Evolutionary conservation across 2,888 invertebrate species (phyloP).

Genomic region (Leucozona laternaria): DNA sequence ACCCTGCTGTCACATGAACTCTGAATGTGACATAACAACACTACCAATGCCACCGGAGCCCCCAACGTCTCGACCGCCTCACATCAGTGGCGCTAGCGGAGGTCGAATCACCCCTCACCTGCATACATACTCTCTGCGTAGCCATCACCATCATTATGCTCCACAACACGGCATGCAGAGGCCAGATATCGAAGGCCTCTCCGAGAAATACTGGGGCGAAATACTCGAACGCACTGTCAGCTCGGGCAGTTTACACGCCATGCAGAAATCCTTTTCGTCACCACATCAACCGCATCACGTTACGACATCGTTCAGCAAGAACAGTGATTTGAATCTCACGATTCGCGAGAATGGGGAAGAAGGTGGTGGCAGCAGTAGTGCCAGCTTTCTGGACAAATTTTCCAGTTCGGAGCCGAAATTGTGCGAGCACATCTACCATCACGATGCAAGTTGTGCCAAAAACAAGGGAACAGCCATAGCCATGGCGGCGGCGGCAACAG

Average conservation of each 20-base stretch:
- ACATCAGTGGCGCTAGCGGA: constrained; percentile 76
- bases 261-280: constrained; percentile 84
- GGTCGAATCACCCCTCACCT: constrained; percentile 80
- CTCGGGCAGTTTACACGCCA: constrained; percentile 89
- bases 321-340: constrained; percentile 82
- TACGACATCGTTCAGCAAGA: constrained; percentile 82
- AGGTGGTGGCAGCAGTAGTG: constrained; percentile 58
- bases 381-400: constrained; percentile 80
- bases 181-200: constrained; percentile 88
- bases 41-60: constrained; percentile 83
- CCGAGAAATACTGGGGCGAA: constrained; percentile 91
- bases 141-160: constrained; percentile 67
- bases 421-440: constrained; percentile 83
- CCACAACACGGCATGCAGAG: constrained; percentile 77
- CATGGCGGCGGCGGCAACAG: constrained; percentile 63
- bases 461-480: constrained; percentile 79
- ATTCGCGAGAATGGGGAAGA: constrained; percentile 70
- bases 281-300: constrained; percentile 78
- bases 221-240: constrained; percentile 91
- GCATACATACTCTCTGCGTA: constrained; percentile 51
- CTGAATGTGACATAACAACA: constrained; percentile 83
- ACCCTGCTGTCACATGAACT: constrained; percentile 81
- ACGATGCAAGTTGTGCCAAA: constrained; percentile 83
- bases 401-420: constrained; percentile 83
- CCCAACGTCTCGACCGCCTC: constrained; percentile 81